These are phyloP conservation scores for Ethmia dodecea DNA, from an alignment of 2,888 invertebrate species.

Conservation along the genomic window DNA sequence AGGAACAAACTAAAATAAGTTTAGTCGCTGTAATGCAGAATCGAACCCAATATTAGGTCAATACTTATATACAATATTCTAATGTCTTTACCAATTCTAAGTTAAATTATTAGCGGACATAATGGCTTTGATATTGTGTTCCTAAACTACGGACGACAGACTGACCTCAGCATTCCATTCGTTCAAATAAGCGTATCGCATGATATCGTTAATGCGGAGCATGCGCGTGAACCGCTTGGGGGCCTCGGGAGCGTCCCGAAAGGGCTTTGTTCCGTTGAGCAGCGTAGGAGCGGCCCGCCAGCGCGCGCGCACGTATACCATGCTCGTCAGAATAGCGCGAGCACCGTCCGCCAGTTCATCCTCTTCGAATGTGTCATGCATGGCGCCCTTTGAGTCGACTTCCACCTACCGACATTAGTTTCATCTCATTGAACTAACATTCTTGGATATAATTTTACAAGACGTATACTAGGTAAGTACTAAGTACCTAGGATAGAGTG, in stretches of 20 bases:
- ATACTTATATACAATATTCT: too few species aligned
- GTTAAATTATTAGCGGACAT: too few species aligned
- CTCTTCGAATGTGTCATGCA: constrained; percentile 60
- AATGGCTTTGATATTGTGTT: too few species aligned
- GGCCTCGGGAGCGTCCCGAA: constrained; percentile 33
- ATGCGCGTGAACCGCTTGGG: constrained; percentile 43
- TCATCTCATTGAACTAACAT: too few species aligned
- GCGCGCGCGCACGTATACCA: constrained; percentile 52
- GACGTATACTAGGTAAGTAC: too few species aligned
- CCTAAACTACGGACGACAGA: constrained; percentile 2
- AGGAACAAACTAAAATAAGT: too few species aligned
- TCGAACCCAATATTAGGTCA: too few species aligned
- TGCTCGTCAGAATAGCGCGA: constrained; percentile 43
- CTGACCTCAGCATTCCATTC: constrained; percentile 63
- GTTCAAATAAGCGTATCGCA: constrained; percentile 48
- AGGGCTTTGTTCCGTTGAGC: constrained; percentile 52
- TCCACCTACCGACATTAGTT: too few species aligned
- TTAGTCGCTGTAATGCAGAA: too few species aligned
- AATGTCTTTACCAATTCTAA: too few species aligned
- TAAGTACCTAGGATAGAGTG: too few species aligned
- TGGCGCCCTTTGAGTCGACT: constrained; percentile 52
- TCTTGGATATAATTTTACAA: too few species aligned
- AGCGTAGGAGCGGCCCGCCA: constrained; percentile 67
- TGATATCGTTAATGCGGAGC: constrained; percentile 62
- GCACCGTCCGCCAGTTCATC: constrained; percentile 47